Evolutionary conservation across 1,140 invertebrate genomes (phyloP), one percentile per base, ranked within the genome.

Genomic region (Tribolium madens): DNA sequence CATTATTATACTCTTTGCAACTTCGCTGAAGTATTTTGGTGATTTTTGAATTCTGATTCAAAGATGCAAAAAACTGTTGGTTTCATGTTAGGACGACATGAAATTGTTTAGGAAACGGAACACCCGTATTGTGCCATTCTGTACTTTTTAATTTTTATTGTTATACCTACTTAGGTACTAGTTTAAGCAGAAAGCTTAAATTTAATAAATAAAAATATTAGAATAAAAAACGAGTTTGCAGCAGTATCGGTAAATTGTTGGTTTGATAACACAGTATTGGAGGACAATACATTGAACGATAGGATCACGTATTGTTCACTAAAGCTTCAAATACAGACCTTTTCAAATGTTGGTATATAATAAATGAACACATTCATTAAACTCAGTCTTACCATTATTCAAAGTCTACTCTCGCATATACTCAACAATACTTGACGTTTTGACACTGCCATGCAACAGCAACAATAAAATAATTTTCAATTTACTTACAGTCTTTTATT

Each of bases 291-390:
- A 72, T 47, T 50, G 50, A 72, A 72, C 50, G 70, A 72, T 72
- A 72, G 47, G 70, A 72, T 72, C 70, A 52, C 47, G 70, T 17
- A 72, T 72, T 72, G 70, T 72, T 47, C 50, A 72, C 15, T 17
- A 50, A 52, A 72, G 70, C 70, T 72, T 72, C 70, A 72, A 72
- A 72, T 72, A 17, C 70, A 72, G 70, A 72, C 70, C 70, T 72
- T 72, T 72, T 72, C 17, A 72, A 72, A 72, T 72, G 70, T 21
- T 72, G 36, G 70, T 64, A 72, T 72, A 53, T 72, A 72, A 72
- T 72, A 72, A 72, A 72, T 72, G 70, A 72, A 72, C 70, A 72
- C 70, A 72, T 72, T 72, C 70, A 72, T 72, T 72, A 72, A 72
- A 72, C 70, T 72, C 70, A 52, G 70, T 72, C 13, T 18, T 72